Base-by-base conservation (phyloP, 2,113 vertebrate genomes). In the Archocentrus centrarchus region DNA sequence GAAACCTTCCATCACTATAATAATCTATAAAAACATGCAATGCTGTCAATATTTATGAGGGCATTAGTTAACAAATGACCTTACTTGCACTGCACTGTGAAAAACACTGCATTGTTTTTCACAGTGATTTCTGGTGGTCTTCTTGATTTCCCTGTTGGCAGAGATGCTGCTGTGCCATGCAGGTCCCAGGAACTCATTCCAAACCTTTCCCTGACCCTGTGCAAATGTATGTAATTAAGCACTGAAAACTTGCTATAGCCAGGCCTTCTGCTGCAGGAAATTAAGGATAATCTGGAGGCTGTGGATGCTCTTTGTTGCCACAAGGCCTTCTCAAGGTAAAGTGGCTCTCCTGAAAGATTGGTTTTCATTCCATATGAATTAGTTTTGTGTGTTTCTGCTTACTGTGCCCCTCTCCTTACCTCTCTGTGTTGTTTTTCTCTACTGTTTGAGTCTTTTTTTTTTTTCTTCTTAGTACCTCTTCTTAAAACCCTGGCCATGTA, bases 261-360 rank as follows among this genome's bases (percentile, higher is more conserved):
- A 70, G 81, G 77, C 75, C 85, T 80, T 89, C 77, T 88, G 76
- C 80, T 83, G 91, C 93, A 94, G 94, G 94, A 94, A 94, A 93
- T 93, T 85, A 88, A 92, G 92, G 92, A 89, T 94, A 90, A 93
- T 93, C 91, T 86, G n/a, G 47, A 87, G 63, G 58, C 89, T 91
- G 87, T 89, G 90, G 91, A 79, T n/a, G 27, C 59, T 91, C 84
- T 78, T 79, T 91, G 89, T 91, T 88, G 92, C 91, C 88, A 88
- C 76, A 85, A 89, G 90, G 88, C 90, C 10, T 85, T 92, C 91
- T 91, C 91, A 92, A 86, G 89, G 88, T 93, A 86, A 92, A 93
- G 83, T 80, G 85, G 77, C 66, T 87, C 83, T 68, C 14, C 64
- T 58, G 82, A 39, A 59, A 88, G 77, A 88, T 88, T 91, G 79